Base-by-base conservation (phyloP, 2,113 vertebrate genomes). In the Dicrurus megarhynchus region DNA sequence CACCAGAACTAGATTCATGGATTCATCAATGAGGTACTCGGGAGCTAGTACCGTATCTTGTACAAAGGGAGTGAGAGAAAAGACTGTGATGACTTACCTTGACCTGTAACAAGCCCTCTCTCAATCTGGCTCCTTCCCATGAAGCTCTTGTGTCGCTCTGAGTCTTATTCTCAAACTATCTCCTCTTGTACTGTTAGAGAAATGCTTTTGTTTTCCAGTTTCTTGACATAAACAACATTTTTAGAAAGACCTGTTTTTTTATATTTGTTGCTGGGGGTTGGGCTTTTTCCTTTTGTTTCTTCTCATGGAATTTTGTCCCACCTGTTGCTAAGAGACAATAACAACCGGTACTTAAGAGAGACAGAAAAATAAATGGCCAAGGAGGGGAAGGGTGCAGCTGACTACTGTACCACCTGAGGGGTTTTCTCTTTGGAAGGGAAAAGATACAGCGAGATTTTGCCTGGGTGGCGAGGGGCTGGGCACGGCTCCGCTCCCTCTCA, bases 81-180 rank as follows among this genome's bases (percentile, higher is more conserved):
- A 77, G 5, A n/a, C 32, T 33, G 21, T 46, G 6, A 61, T 70
- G 23, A 71, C 16, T 71, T 60, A 73, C 42, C 22, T 69, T 49
- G 57, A 24, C 8, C 41, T 82, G 11, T 71, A 82, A 59, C 14
- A 67, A 68, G 7, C 2, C 13, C 2, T 61, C 13, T 82, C 47
- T 37, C 33, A 64, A 64, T 85, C 2, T 82, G 21, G 4, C n/a
- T 81, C 49, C 30, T 81, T 87, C 87, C 69, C 30, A 26, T 19
- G 2, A 46, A 68, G 28, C 11, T 90, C 35, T 28, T 52, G 0
- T 37, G 32, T 23, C 0, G 0, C 19, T 32, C 32, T 68, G n/a
- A 23, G 10, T 64, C 64, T n/a, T 42, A 55, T 28, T 92, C 39
- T 26, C 61, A 37, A 26, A 10, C 11, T 20, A 7, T 24, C 7